Evolutionary conservation across 2,113 vertebrate genomes (phyloP).

Genomic region (Bucco capensis): DNA sequence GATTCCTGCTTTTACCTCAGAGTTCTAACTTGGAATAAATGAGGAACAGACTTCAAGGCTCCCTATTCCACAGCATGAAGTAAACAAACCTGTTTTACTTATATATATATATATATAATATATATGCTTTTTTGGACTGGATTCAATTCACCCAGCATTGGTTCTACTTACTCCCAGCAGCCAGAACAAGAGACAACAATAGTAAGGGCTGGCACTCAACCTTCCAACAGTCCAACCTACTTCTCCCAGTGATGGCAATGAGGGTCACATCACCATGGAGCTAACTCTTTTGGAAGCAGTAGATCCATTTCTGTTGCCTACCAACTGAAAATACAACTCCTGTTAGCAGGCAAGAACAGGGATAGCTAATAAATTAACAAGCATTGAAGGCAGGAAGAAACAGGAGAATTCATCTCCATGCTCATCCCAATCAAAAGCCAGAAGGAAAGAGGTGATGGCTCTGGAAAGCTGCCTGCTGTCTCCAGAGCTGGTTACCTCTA

Average conservation of each 20-base stretch:
- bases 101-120: too few relatives aligned
- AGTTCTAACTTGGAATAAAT: conserved; percentile 66
- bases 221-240: not conserved
- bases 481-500: not conserved
- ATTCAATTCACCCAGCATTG: conserved; percentile 74
- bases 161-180: conserved; percentile 68
- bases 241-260: too few relatives aligned
- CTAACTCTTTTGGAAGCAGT: not conserved
- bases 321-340: not conserved
- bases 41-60: conserved; percentile 65
- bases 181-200: conserved; percentile 50
- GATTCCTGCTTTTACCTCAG: conserved; percentile 53
- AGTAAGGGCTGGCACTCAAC: not conserved
- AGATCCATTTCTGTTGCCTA: not conserved
- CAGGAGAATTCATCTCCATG: not conserved
- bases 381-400: not conserved
- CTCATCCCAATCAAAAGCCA: not conserved
- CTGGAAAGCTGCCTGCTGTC: not conserved
- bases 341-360: not conserved
- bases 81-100: conserved; percentile 71
- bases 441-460: not conserved
- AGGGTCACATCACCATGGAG: not conserved
- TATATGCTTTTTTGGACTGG: conserved; percentile 64
- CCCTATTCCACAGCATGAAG: conserved; percentile 61
- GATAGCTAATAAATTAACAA: not conserved